These are phyloP conservation scores for Indicator maculatus DNA, from an alignment of 2,113 vertebrate genomes.

Conservation along the genomic window DNA sequence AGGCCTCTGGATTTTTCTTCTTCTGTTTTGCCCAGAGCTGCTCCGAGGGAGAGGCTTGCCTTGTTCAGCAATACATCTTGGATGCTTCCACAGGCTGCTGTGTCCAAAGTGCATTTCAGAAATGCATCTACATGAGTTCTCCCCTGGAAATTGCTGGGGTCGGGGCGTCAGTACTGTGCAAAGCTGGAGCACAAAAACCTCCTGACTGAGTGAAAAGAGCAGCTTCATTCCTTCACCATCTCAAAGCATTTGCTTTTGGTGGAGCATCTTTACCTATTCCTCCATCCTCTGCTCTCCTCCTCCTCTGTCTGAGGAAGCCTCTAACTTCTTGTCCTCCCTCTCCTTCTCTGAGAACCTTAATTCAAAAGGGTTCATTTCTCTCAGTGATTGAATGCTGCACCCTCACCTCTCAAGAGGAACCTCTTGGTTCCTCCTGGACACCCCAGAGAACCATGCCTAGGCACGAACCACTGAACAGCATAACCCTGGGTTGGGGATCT, in stretches of 20 bases:
- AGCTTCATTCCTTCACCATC: not conserved
- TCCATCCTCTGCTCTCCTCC: not conserved
- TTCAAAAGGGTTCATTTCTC: not conserved
- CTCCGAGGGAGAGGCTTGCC: not conserved
- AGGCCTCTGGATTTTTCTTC: not conserved
- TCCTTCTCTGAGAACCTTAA: not conserved
- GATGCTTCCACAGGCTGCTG: fast-evolving
- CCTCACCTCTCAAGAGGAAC: too few species aligned
- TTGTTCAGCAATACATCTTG: not conserved
- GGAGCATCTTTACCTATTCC: not conserved
- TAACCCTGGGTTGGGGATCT: not conserved
- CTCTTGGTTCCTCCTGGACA: not conserved
- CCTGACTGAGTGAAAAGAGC: not conserved
- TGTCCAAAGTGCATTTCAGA: not conserved
- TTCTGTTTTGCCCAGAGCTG: not conserved
- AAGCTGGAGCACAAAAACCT: not conserved
- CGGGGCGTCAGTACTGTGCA: not conserved
- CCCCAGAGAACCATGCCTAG: not conserved
- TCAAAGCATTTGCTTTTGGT: not conserved
- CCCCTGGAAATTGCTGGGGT: not conserved
- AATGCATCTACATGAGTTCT: not conserved
- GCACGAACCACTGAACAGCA: fast-evolving
- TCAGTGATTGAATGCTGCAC: not conserved
- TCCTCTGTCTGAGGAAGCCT: not conserved
- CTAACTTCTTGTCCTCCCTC: fast-evolving